phyloP scores from a whole-genome alignment of 2,888 invertebrate species.

The Crepidodera aurea region DNA sequence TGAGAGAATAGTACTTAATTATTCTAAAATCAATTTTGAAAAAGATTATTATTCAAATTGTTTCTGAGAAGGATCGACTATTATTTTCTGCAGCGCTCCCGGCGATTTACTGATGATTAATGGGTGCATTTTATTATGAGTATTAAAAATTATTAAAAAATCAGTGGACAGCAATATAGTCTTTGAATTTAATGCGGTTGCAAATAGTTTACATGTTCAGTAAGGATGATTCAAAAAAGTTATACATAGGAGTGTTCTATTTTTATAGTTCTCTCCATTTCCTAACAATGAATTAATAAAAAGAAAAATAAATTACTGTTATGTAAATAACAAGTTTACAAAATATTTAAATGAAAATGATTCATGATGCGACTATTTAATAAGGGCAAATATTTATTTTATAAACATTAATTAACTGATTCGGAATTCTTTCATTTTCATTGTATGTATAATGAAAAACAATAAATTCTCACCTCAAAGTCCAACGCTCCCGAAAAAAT shows the following conservation, averaged over 20 bases:
- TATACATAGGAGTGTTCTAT: slow-evolving; percentile 16
- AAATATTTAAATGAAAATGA: slow-evolving; percentile 10
- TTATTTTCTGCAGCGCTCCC: not conserved
- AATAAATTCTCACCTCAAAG: slow-evolving; percentile 40
- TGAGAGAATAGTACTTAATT: too few relatives aligned
- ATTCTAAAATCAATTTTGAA: too few relatives aligned
- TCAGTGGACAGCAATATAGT: not conserved
- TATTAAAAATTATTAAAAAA: not conserved
- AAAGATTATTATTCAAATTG: not conserved
- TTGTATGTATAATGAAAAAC: slow-evolving; percentile 11
- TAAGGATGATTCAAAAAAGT: not conserved
- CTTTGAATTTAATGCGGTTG: not conserved
- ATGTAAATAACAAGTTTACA: slow-evolving; percentile 6
- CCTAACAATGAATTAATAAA: slow-evolving; percentile 11
- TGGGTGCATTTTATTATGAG: not conserved
- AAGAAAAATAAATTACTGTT: slow-evolving; percentile 7
- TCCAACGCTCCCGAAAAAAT: slow-evolving; percentile 45
- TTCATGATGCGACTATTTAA: slow-evolving; percentile 10
- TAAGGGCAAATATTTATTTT: slow-evolving; percentile 17
- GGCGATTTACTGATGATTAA: not conserved
- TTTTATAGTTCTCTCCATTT: slow-evolving; percentile 18
- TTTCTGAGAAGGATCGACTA: not conserved
- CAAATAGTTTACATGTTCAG: not conserved
- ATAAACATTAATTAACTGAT: slow-evolving; percentile 24
- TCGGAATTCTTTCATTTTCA: slow-evolving; percentile 9